Conservation (phyloP, 2,888 invertebrate genomes). For the Willowsia nigromaculata region DNA sequence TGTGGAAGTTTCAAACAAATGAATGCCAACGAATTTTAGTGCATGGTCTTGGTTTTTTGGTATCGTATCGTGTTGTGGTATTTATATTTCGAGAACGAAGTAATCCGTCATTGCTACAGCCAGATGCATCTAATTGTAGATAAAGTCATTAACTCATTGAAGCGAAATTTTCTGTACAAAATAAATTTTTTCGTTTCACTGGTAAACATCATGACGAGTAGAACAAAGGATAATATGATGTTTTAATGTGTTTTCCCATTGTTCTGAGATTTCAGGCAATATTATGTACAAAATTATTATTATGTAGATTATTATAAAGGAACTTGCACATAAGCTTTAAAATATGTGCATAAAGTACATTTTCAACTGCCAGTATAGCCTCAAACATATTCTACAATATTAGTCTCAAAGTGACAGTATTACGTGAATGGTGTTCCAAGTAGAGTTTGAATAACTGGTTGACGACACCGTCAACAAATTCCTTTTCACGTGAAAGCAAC, state of each 20-base stretch:
- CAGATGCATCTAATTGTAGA: conserved; percentile 78
- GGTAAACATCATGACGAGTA: not conserved
- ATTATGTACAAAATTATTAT: no score
- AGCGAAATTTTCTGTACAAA: conserved; percentile 66
- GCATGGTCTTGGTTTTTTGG: not conserved
- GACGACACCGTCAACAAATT: not conserved
- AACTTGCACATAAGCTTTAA: no score
- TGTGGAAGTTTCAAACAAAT: not conserved
- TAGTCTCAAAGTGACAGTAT: not conserved
- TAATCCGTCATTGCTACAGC: conserved; percentile 76
- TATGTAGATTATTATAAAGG: no score
- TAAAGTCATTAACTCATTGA: conserved; percentile 77
- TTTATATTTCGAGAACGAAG: conserved; percentile 29
- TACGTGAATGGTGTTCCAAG: not conserved
- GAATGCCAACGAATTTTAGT: conserved; percentile 9
- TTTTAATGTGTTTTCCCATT: not conserved
- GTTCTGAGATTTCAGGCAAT: no score
- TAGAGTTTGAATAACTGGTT: not conserved
- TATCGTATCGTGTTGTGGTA: not conserved
- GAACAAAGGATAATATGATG: not conserved
- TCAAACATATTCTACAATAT: no score
- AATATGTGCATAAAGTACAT: no score
- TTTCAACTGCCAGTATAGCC: no score
- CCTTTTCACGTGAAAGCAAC: not conserved
- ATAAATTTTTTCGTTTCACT: conserved; percentile 60